Evolutionary conservation across 1,140 invertebrate genomes (phyloP).

Genomic region (Drosophila tristis): DNA sequence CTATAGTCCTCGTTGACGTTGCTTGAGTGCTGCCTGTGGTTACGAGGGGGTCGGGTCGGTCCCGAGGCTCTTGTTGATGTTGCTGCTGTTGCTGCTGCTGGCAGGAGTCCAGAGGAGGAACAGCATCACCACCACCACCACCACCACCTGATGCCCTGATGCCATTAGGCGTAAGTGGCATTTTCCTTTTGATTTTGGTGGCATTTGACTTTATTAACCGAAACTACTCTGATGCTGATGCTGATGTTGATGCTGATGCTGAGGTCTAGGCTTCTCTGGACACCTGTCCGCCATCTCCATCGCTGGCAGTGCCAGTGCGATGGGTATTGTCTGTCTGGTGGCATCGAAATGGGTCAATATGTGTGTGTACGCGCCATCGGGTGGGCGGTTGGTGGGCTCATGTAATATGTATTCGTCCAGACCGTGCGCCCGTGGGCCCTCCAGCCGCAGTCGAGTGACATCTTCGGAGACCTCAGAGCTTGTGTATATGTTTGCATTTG

Average conservation of each 20-base stretch:
- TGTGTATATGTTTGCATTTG: slow-evolving; percentile 51
- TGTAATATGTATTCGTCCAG: slow-evolving; percentile 69
- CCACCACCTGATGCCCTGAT: slow-evolving; percentile 35
- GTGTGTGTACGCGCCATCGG: slow-evolving; percentile 17
- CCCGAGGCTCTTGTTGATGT: slow-evolving; percentile 34
- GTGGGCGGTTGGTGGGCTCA: slow-evolving; percentile 38
- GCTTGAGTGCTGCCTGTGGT: slow-evolving; percentile 1
- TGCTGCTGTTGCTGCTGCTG: slow-evolving; percentile 2
- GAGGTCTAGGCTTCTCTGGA: slow-evolving; percentile 3
- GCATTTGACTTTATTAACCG: slow-evolving; percentile 81
- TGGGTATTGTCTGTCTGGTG: slow-evolving; percentile 41
- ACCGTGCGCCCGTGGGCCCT: too few relatives aligned
- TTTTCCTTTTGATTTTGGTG: slow-evolving; percentile 81
- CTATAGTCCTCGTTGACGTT: slow-evolving; percentile 12
- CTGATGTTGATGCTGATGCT: too few relatives aligned
- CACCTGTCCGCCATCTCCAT: slow-evolving; percentile 27
- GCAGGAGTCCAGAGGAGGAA: slow-evolving; percentile 17
- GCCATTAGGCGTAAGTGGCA: slow-evolving; percentile 79
- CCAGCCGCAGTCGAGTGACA: slow-evolving; percentile 57
- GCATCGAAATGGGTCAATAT: slow-evolving; percentile 71
- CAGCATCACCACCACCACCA: slow-evolving; percentile 21
- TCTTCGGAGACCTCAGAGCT: slow-evolving; percentile 49
- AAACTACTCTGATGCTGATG: slow-evolving; percentile 35
- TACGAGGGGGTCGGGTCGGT: slow-evolving; percentile 12
- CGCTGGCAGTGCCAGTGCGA: slow-evolving; percentile 2